A percentile compares a stretch with the other conserved stretches of the same genome.
phyloP scores from a whole-genome alignment of 2,113 vertebrate species.

The Emydura subglobosa region DNA sequence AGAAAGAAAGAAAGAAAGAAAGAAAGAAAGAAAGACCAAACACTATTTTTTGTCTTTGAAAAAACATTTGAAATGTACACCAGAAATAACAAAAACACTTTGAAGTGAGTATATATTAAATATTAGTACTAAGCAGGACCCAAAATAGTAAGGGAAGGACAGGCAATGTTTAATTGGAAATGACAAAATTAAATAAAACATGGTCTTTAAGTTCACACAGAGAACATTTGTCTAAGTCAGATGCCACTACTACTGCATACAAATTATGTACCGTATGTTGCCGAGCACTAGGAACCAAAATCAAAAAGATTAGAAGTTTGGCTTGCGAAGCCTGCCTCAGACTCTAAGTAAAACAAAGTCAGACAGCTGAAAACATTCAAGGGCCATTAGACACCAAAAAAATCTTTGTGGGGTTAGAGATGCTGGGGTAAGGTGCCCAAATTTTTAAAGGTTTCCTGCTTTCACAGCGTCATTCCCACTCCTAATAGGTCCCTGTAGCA shows the following conservation, averaged over 20 bases:
- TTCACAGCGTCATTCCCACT: background rate
- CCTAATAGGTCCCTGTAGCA: background rate
- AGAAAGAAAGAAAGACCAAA: background rate
- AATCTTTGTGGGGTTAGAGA: background rate
- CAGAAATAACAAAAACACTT: conserved; percentile 5
- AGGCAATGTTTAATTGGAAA: conserved; percentile 20
- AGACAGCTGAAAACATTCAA: background rate
- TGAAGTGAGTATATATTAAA: background rate
- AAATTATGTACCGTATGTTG: background rate
- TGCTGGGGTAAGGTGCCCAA: background rate
- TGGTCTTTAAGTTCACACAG: background rate
- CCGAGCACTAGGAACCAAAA: background rate
- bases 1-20: no score
- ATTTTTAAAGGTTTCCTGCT: background rate
- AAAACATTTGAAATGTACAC: background rate
- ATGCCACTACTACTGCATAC: background rate
- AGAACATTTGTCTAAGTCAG: background rate
- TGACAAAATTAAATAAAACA: conserved; percentile 32
- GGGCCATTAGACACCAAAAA: background rate
- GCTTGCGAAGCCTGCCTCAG: conserved; percentile 2
- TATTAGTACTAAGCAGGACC: background rate
- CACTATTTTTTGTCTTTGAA: conserved; percentile 17
- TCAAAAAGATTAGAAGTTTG: background rate
- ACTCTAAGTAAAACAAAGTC: background rate
- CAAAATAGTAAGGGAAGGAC: background rate